These are phyloP conservation scores for Triplophysa siluroides DNA, from an alignment of 2,113 vertebrate genomes.

Conservation along the genomic window DNA sequence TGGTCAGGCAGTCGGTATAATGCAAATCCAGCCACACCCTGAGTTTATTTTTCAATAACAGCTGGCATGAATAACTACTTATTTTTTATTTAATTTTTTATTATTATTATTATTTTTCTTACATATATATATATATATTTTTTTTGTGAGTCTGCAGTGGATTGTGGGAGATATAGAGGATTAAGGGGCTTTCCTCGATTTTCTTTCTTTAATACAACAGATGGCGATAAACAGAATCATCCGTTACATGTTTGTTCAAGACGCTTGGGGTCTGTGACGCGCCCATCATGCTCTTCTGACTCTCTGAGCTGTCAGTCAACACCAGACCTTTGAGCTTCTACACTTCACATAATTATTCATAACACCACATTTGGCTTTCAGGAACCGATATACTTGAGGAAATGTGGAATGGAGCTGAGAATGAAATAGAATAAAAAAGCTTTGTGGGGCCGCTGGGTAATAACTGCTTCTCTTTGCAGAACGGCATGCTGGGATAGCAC, in stretches of 20 bases:
- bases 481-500: slow-evolving; percentile 32
- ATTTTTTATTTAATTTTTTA: too few relatives aligned
- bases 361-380: not conserved
- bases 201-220: slow-evolving; percentile 1
- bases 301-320: not conserved
- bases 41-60: too few relatives aligned
- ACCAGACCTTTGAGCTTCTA: not conserved
- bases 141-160: too few relatives aligned
- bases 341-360: slow-evolving; percentile 16
- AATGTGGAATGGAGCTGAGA: not conserved
- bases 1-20: too few relatives aligned
- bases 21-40: too few relatives aligned
- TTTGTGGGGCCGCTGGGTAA: not conserved
- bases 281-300: not conserved
- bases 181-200: too few relatives aligned
- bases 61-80: too few relatives aligned
- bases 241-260: not conserved
- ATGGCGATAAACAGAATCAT: not conserved
- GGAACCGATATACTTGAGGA: not conserved
- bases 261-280: not conserved
- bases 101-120: too few relatives aligned
- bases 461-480: slow-evolving; percentile 33
- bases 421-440: not conserved
- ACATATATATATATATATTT: too few relatives aligned
- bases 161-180: too few relatives aligned